A percentile compares a stretch with the other conserved stretches of the same genome.
Evolutionary conservation across 2,113 vertebrate species (phyloP).

Genomic region (Halichoeres trimaculatus): DNA sequence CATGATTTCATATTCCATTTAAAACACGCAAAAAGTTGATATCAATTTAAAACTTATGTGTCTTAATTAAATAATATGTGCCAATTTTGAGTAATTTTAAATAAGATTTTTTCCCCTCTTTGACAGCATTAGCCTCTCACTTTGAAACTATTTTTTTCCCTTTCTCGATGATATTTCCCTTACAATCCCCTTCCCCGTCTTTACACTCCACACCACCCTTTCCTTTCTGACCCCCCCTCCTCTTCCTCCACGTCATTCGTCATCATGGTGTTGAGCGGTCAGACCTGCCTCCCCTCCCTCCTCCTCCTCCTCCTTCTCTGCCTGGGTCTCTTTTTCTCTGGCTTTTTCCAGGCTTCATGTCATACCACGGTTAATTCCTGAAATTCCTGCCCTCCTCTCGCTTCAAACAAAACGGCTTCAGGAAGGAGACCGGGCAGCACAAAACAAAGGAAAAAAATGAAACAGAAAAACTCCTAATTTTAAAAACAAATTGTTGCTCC

Average conservation of each 20-base stretch:
- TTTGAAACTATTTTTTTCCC: not conserved
- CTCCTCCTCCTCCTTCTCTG: slow-evolving; percentile 58
- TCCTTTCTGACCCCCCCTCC: slow-evolving; percentile 22
- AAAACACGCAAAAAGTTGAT: too few relatives aligned
- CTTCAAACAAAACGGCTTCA: slow-evolving; percentile 77
- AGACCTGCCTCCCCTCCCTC: slow-evolving; percentile 54
- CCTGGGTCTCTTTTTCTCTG: slow-evolving; percentile 71
- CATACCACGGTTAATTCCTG: slow-evolving; percentile 86
- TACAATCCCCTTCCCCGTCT: not conserved
- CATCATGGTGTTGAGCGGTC: slow-evolving; percentile 75
- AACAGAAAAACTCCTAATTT: slow-evolving; percentile 40
- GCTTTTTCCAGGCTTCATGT: slow-evolving; percentile 83
- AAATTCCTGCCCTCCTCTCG: slow-evolving; percentile 84
- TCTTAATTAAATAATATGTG: too few relatives aligned
- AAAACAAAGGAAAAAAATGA: slow-evolving; percentile 44
- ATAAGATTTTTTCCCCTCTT: not conserved
- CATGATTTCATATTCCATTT: too few relatives aligned
- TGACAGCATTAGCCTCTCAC: not conserved
- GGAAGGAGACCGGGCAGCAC: slow-evolving; percentile 73
- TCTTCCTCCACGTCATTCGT: slow-evolving; percentile 51
- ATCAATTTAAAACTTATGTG: too few relatives aligned
- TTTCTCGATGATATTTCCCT: slow-evolving; percentile 61
- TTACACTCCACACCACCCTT: not conserved
- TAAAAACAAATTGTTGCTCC: not conserved
- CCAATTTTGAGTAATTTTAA: not conserved